These are phyloP conservation scores for Ptychochromis oligacanthus DNA, from an alignment of 2,113 vertebrate species.

Conservation along the genomic window DNA sequence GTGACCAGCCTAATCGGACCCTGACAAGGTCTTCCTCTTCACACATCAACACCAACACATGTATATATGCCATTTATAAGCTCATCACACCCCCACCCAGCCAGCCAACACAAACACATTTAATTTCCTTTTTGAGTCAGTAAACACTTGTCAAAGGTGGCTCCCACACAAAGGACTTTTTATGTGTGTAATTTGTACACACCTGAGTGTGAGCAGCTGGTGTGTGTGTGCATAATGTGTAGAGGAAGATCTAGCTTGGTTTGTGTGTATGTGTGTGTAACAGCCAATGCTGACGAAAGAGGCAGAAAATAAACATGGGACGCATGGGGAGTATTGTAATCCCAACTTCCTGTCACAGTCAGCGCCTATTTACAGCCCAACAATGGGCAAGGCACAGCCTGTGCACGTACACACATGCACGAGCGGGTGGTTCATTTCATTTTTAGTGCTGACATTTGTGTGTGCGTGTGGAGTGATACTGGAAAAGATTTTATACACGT, in stretches of 20 bases:
- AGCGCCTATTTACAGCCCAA: constrained; percentile 76
- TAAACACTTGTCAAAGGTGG: constrained; percentile 47
- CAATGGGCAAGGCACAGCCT: constrained; percentile 70
- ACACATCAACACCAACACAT: constrained; percentile 11
- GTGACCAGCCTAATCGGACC: constrained; percentile 57
- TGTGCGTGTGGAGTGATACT: constrained; percentile 27
- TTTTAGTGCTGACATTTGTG: constrained; percentile 29
- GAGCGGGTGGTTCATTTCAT: constrained; percentile 20
- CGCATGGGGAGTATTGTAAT: constrained; percentile 79
- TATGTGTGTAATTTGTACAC: constrained; percentile 26
- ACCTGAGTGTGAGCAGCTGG: constrained; percentile 63
- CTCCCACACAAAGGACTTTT: constrained; percentile 35
- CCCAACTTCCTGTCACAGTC: constrained; percentile 79
- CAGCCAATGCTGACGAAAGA: constrained; percentile 69
- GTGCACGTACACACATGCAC: constrained; percentile 29
- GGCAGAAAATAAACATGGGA: constrained; percentile 77
- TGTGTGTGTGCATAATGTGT: constrained; percentile 48
- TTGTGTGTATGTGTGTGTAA: constrained; percentile 45
- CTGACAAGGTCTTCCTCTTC: constrained; percentile 42
- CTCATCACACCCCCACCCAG: constrained; percentile 11
- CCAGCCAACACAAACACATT: constrained; percentile 22
- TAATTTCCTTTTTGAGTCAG: constrained; percentile 53
- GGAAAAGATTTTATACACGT: constrained; percentile 31
- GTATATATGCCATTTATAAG: not conserved
- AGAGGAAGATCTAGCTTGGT: constrained; percentile 38